Conservation (phyloP, 2,797 vertebrate genomes). For the Peromyscus melanophrys region DNA sequence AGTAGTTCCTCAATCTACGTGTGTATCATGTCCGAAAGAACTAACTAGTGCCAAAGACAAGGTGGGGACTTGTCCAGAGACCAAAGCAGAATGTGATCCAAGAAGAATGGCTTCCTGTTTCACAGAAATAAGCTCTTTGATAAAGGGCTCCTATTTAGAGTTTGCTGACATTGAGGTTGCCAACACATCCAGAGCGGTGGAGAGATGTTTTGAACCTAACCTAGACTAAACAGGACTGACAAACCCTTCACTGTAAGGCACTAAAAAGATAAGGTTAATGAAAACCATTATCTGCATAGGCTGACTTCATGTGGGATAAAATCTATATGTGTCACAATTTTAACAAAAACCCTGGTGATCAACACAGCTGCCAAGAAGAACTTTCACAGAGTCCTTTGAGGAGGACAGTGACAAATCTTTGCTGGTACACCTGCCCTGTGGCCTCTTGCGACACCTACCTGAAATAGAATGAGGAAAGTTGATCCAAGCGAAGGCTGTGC, state of each 20-base stretch:
- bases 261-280: constrained; percentile 9
- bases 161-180: neutral
- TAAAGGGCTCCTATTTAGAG: neutral
- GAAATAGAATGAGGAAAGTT: constrained; percentile 64
- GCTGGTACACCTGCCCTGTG: neutral
- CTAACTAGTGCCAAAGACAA: neutral
- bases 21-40: neutral
- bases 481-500: constrained; percentile 24
- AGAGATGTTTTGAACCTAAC: neutral
- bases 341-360: neutral
- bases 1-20: neutral
- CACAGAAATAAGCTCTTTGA: neutral
- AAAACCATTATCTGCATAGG: neutral
- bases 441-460: constrained; percentile 33
- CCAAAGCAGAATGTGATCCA: neutral
- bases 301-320: constrained; percentile 4
- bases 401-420: constrained; percentile 7
- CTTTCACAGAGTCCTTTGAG: neutral
- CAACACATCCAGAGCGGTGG: neutral
- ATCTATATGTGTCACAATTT: neutral
- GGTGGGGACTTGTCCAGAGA: neutral
- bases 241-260: neutral
- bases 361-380: neutral
- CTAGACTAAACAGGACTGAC: neutral
- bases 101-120: neutral